phyloP scores from a whole-genome alignment of 2,888 invertebrate species.

The Biston stratarius region DNA sequence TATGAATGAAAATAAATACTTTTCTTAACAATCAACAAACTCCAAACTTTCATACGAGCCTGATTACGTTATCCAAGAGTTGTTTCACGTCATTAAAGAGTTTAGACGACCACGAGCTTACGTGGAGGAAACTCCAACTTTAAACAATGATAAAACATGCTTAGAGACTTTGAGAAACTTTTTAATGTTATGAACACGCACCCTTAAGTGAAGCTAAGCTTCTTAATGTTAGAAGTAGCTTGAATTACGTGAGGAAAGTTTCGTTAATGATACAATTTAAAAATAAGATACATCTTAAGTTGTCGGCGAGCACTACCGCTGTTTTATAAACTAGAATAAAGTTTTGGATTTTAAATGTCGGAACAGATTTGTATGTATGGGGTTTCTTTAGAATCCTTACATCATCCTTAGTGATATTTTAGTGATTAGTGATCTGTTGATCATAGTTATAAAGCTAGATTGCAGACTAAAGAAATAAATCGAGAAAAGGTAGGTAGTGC shows the following conservation, averaged over 20 bases:
- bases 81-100: conserved; percentile 71
- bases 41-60: conserved; percentile 31
- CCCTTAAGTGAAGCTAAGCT: conserved; percentile 73
- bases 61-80: conserved; percentile 54
- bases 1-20: background rate
- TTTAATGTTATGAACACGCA: conserved; percentile 74
- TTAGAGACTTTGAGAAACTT: conserved; percentile 74
- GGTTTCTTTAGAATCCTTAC: too few species aligned
- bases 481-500: too few species aligned
- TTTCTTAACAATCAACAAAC: background rate
- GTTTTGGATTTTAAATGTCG: too few species aligned
- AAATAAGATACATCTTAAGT: conserved; percentile 2
- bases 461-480: too few species aligned
- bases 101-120: conserved; percentile 70
- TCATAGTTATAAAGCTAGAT: too few species aligned
- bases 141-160: conserved; percentile 80
- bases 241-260: conserved; percentile 27
- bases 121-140: conserved; percentile 70
- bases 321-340: background rate
- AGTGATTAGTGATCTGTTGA: too few species aligned
- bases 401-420: too few species aligned
- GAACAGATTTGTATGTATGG: too few species aligned
- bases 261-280: conserved; percentile 12
- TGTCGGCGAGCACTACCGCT: background rate
- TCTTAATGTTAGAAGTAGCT: conserved; percentile 66